phyloP scores from a whole-genome alignment of 2,797 vertebrate species.

The Tapirus indicus region DNA sequence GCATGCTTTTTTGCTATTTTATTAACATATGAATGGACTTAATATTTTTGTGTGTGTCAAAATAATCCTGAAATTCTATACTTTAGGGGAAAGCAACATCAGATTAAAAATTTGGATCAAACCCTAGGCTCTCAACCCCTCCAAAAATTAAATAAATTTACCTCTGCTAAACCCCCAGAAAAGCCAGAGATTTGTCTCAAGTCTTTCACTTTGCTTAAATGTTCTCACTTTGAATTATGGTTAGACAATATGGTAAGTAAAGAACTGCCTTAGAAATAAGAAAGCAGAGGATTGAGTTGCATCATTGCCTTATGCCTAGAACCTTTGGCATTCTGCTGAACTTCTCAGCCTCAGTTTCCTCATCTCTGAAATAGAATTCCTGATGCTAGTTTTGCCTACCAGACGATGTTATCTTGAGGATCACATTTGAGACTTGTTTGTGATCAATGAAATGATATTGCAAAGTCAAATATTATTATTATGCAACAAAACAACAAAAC shows the following conservation, averaged over 20 bases:
- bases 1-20: background rate
- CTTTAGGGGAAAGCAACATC: background rate
- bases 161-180: background rate
- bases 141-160: background rate
- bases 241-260: background rate
- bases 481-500: background rate
- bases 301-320: background rate
- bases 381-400: background rate
- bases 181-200: background rate
- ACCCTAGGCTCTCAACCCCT: background rate
- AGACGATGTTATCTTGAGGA: background rate
- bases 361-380: background rate
- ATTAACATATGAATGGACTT: background rate
- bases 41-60: background rate
- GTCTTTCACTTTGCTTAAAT: background rate
- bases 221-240: background rate
- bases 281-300: background rate
- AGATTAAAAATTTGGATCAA: constrained; percentile 38
- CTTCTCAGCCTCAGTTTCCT: background rate
- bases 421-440: background rate
- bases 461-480: constrained; percentile 3
- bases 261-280: background rate
- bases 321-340: background rate
- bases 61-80: background rate
- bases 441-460: background rate